Percentiles rank a stretch among this genome's conserved stretches.
phyloP scores from a whole-genome alignment of 2,888 invertebrate genomes.

The Microplitis deprimator region DNA sequence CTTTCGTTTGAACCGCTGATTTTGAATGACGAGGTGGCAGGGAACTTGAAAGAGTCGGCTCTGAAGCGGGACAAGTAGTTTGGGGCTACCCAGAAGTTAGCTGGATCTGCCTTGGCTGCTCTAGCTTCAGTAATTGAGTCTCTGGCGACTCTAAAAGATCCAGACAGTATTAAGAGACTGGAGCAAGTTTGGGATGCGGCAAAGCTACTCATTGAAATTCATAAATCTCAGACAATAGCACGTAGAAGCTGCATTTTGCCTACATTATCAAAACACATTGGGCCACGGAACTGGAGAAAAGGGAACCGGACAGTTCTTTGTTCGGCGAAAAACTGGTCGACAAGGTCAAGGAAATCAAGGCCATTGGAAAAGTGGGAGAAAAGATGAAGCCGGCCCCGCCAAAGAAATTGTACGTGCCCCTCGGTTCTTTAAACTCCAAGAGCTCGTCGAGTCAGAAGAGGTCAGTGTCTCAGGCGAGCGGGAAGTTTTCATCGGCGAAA shows the following conservation, averaged over 20 bases:
- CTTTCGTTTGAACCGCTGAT: constrained; percentile 11
- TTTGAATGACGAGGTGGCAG: constrained; percentile 10
- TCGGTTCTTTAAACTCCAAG: constrained; percentile 21
- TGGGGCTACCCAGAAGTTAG: constrained; percentile 50
- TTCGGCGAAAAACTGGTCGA: constrained; percentile 33
- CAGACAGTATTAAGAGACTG: constrained; percentile 20
- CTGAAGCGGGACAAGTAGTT: constrained; percentile 28
- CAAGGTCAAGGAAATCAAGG: neutral
- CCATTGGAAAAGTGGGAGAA: constrained; percentile 19
- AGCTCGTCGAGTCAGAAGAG: constrained; percentile 17
- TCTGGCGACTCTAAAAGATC: constrained; percentile 15
- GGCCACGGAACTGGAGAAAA: constrained; percentile 23
- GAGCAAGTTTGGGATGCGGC: constrained; percentile 30
- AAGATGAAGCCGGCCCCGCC: constrained; percentile 20
- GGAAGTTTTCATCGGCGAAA: neutral
- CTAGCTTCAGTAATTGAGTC: constrained; percentile 14
- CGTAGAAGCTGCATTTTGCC: constrained; percentile 32
- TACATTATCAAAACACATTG: constrained; percentile 14
- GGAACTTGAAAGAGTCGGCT: constrained; percentile 12
- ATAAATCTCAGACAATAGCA: constrained; percentile 19
- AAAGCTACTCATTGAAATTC: constrained; percentile 6
- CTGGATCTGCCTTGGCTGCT: constrained; percentile 26
- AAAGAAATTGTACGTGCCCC: constrained; percentile 12
- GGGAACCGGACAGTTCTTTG: constrained; percentile 29
- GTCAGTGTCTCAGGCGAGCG: constrained; percentile 20